These are phyloP conservation scores for Octodon degus DNA, from an alignment of 2,113 vertebrate species.

Conservation along the genomic window DNA sequence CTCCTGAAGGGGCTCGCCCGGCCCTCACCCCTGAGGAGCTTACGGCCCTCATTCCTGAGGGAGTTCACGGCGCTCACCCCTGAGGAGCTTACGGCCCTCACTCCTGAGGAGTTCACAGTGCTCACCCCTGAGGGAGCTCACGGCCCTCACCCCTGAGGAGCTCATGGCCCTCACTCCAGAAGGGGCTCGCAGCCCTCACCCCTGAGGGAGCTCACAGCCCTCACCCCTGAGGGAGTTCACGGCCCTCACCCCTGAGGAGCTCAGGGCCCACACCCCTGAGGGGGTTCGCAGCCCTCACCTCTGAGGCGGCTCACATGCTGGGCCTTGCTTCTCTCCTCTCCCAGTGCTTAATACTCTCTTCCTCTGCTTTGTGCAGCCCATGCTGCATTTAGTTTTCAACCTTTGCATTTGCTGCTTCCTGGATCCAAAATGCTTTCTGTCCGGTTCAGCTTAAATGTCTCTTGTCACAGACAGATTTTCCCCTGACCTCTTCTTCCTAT, in stretches of 20 bases:
- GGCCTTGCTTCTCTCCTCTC: background rate
- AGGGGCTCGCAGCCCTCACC: background rate
- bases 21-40: too few species aligned
- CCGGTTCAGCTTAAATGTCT: background rate
- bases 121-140: background rate
- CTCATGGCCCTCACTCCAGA: background rate
- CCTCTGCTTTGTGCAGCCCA: too few species aligned
- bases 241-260: too few species aligned
- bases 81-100: background rate
- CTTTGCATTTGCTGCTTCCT: background rate
- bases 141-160: background rate
- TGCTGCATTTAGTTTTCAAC: background rate
- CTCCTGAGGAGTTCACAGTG: background rate
- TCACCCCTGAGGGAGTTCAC: background rate
- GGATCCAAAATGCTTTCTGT: background rate
- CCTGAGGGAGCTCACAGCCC: background rate
- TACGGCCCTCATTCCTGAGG: too few species aligned
- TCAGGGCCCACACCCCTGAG: too few species aligned
- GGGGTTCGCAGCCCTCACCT: too few species aligned
- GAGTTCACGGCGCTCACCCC: too few species aligned
- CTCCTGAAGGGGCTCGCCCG: too few species aligned
- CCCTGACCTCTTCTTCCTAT: background rate
- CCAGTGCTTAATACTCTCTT: rapidly evolving
- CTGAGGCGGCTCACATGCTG: background rate
- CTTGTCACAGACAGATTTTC: background rate